These are phyloP conservation scores for Chrysocyon brachyurus DNA, from an alignment of 2,797 vertebrate genomes.

Conservation along the genomic window DNA sequence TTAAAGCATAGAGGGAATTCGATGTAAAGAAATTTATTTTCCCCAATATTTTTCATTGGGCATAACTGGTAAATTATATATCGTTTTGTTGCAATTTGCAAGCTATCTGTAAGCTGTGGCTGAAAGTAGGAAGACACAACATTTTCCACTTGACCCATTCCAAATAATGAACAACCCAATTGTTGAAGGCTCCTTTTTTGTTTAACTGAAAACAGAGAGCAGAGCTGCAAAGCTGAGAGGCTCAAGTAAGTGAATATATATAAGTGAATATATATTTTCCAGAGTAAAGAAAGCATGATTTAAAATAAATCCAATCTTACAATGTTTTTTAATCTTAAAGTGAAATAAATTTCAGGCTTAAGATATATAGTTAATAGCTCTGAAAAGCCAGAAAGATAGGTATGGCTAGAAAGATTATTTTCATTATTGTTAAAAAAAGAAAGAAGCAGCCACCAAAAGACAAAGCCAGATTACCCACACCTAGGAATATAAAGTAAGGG, in stretches of 20 bases:
- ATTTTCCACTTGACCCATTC: conserved; percentile 19
- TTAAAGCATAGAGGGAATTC: conserved; percentile 10
- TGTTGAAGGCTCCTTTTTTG: neutral
- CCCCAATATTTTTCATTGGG: conserved; percentile 35
- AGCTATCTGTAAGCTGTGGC: conserved; percentile 45
- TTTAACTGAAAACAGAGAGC: conserved; percentile 28
- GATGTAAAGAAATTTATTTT: neutral
- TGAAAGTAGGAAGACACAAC: conserved; percentile 39
- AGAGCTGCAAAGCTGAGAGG: conserved; percentile 62
- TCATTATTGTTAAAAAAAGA: conserved; percentile 1
- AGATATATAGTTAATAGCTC: conserved; percentile 22
- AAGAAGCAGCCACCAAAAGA: conserved; percentile 67
- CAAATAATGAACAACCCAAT: conserved; percentile 16
- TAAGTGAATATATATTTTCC: conserved; percentile 3
- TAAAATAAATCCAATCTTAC: conserved; percentile 34
- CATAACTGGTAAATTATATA: neutral
- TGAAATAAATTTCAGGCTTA: conserved; percentile 59
- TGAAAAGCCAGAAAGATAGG: conserved; percentile 74
- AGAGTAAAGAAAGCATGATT: conserved; percentile 63
- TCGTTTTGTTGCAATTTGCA: conserved; percentile 27
- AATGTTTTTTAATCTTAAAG: conserved; percentile 55
- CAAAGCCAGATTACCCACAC: conserved; percentile 67
- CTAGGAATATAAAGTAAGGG: conserved; percentile 79
- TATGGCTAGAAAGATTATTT: conserved; percentile 78
- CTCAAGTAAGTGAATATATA: neutral